Conservation (phyloP, 2,113 vertebrate species). For the Chamaea fasciata region DNA sequence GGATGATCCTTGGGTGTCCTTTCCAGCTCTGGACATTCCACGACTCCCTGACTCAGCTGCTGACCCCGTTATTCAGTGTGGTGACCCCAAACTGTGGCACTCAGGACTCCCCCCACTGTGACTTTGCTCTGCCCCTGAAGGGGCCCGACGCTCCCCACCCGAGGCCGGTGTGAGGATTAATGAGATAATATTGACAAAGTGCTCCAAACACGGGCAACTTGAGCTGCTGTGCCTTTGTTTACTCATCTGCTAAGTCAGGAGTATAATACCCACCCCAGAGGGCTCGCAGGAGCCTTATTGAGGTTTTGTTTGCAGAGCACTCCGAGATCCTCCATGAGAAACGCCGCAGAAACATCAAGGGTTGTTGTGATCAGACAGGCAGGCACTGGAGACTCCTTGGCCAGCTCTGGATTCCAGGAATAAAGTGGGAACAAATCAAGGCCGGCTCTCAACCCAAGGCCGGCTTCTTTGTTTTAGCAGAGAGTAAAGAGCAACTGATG, state of each 20-base stretch:
- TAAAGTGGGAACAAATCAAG: not conserved
- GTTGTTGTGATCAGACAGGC: not conserved
- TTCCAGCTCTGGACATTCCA: not conserved
- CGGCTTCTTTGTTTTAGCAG: not conserved
- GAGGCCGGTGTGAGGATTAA: not conserved
- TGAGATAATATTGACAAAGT: not conserved
- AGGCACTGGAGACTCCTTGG: not conserved
- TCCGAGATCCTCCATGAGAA: not conserved
- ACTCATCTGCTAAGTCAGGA: constrained; percentile 20
- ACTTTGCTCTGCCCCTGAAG: not conserved
- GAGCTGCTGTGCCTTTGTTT: constrained; percentile 30
- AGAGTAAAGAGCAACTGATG: not conserved
- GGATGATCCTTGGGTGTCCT: not conserved
- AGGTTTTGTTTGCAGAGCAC: constrained; percentile 48
- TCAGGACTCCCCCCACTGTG: not conserved
- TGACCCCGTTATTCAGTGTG: accelerated
- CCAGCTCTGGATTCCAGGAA: not conserved
- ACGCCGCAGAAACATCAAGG: not conserved
- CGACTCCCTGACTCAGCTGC: not conserved
- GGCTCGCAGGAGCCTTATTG: not conserved
- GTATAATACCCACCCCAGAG: not conserved
- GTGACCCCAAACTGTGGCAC: accelerated
- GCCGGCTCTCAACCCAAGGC: not conserved
- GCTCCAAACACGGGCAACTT: not conserved
- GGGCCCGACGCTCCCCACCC: not conserved